Percentiles rank a stretch among this genome's conserved stretches.
These are phyloP conservation scores for Cecidostiba fungosa DNA, from an alignment of 2,888 invertebrate species.

Conservation along the genomic window DNA sequence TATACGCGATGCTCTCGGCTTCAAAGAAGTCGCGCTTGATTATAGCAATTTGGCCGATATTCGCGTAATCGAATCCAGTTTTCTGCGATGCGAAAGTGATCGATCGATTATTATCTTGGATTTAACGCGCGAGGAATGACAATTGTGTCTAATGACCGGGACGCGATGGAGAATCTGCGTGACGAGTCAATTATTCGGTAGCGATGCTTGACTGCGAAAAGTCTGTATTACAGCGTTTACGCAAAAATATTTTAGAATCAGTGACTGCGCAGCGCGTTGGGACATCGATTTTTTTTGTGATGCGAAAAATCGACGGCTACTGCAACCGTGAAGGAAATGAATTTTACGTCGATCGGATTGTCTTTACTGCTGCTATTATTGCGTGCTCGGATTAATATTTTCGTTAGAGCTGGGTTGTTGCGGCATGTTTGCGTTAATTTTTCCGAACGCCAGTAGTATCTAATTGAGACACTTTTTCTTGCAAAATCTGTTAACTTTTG, in stretches of 20 bases:
- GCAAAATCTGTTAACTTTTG: not conserved
- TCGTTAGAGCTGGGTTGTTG: not conserved
- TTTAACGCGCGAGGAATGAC: not conserved
- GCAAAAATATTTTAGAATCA: slow-evolving; percentile 8
- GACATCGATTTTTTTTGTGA: not conserved
- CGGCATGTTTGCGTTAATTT: not conserved
- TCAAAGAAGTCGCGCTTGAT: not conserved
- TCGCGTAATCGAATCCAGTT: not conserved
- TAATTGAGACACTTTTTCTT: not conserved
- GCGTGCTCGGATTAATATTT: not conserved
- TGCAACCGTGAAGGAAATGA: not conserved
- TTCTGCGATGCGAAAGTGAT: not conserved
- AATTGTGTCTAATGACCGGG: not conserved
- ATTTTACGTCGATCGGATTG: not conserved
- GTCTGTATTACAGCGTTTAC: not conserved
- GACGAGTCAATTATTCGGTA: not conserved
- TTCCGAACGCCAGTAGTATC: not conserved
- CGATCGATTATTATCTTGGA: not conserved
- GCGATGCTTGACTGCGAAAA: not conserved
- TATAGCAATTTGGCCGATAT: not conserved
- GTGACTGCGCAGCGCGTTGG: not conserved
- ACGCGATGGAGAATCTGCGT: not conserved
- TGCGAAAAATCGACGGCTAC: not conserved
- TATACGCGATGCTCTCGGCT: not conserved
- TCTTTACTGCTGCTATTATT: not conserved